phyloP scores from a whole-genome alignment of 1,140 invertebrate species.

The Zaprionus gabonicus region DNA sequence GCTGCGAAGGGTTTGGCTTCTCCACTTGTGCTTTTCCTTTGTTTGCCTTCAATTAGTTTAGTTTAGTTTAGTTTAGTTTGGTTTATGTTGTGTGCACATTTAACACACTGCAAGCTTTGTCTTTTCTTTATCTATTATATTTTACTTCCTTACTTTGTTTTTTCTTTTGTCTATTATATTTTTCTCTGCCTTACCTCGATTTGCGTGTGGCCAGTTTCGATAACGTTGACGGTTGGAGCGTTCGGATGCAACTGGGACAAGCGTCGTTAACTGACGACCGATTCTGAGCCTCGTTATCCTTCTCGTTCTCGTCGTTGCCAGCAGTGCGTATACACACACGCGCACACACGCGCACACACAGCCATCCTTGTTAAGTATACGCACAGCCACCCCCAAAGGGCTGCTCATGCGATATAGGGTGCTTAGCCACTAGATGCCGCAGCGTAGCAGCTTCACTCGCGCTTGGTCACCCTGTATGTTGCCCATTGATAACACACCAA shows the following conservation, averaged over 20 bases:
- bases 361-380: conserved; percentile 60
- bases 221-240: conserved; percentile 77
- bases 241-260: conserved; percentile 83
- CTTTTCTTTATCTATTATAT: conserved; percentile 6
- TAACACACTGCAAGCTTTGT: conserved; percentile 14
- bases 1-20: conserved; percentile 44
- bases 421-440: conserved; percentile 11
- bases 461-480: conserved; percentile 41
- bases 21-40: conserved; percentile 1
- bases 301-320: conserved; percentile 55
- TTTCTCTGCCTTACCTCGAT: conserved; percentile 56
- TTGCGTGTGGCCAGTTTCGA: conserved; percentile 65
- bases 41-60: conserved; percentile 48
- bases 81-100: conserved; percentile 8
- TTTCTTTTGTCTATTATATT: conserved; percentile 16
- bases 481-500: conserved; percentile 65
- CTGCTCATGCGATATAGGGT: conserved; percentile 53
- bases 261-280: conserved; percentile 77
- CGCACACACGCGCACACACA: conserved; percentile 40
- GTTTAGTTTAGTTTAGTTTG: conserved; percentile 16
- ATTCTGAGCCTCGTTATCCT: conserved; percentile 51
- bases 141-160: conserved; percentile 10
- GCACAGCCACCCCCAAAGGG: conserved; percentile 59
- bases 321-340: conserved; percentile 59
- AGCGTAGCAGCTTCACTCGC: neutral